Percentiles rank a stretch among this genome's conserved stretches.
Evolutionary conservation across 1,140 invertebrate genomes (phyloP).

Genomic region (Drosophila sucinea): DNA sequence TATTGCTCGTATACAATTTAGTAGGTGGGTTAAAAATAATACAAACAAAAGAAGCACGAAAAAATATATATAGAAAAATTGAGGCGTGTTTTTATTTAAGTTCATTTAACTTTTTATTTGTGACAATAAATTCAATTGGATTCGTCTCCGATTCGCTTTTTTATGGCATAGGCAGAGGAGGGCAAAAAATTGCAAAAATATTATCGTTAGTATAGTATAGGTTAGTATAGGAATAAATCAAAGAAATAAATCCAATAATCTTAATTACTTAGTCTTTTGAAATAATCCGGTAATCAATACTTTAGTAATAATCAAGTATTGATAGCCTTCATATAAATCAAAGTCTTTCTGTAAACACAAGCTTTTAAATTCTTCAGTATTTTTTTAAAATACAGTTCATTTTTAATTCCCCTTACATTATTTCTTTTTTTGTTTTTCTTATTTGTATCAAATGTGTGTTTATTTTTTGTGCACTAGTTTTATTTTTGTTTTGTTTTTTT

Average conservation of each 20-base stretch:
- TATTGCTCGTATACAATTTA: constrained; percentile 1
- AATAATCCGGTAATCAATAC: no score
- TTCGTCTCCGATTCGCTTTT: constrained; percentile 25
- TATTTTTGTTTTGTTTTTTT: neutral
- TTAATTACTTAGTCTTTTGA: no score
- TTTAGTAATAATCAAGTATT: no score
- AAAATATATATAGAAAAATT: constrained; percentile 29
- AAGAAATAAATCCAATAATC: no score
- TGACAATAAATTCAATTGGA: constrained; percentile 66
- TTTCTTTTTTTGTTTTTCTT: neutral
- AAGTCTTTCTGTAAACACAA: no score
- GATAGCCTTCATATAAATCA: no score
- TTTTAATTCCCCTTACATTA: neutral
- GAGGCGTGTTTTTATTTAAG: constrained; percentile 44
- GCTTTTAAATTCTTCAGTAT: no score
- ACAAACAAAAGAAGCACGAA: constrained; percentile 24
- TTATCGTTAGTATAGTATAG: no score
- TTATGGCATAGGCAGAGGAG: constrained; percentile 19
- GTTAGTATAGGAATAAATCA: no score
- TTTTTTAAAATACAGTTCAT: no score
- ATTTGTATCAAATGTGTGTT: neutral
- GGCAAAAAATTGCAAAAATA: no score
- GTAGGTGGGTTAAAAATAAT: constrained; percentile 8
- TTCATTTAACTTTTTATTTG: constrained; percentile 63
- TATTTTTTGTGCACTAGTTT: constrained; percentile 16